Percentiles rank a stretch among this genome's conserved stretches.
Evolutionary conservation across 2,113 vertebrate species (phyloP).

Genomic region (Ramphastos sulfuratus): DNA sequence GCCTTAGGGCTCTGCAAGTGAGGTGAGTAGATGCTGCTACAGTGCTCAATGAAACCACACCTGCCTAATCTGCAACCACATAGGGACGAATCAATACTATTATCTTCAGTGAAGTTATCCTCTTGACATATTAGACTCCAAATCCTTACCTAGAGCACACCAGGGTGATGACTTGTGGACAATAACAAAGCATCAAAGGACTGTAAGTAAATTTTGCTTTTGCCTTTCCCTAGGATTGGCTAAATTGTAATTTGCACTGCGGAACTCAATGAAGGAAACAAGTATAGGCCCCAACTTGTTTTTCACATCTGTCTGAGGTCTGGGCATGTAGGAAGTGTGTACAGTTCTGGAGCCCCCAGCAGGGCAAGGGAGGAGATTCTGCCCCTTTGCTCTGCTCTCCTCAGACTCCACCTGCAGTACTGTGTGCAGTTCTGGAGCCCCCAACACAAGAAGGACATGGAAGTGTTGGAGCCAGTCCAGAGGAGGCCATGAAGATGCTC

Average conservation of each 20-base stretch:
- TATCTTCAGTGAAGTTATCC: slow-evolving; percentile 29
- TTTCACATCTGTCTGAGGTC: not conserved
- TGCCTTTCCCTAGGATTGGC: not conserved
- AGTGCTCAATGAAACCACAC: slow-evolving; percentile 43
- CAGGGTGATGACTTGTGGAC: not conserved
- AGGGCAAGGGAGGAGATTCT: no score
- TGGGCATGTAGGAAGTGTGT: not conserved
- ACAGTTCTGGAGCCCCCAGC: no score
- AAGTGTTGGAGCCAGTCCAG: no score
- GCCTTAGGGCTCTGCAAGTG: slow-evolving; percentile 1
- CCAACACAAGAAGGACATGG: no score
- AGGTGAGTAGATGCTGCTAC: slow-evolving; percentile 26
- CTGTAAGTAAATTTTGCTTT: not conserved
- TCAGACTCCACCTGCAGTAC: no score
- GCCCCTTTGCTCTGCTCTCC: no score
- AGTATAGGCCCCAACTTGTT: not conserved
- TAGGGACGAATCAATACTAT: slow-evolving; percentile 31
- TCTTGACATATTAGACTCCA: slow-evolving; percentile 24
- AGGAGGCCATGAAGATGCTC: no score
- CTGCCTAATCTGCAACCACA: slow-evolving; percentile 37
- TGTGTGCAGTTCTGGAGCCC: no score
- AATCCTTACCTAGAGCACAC: not conserved
- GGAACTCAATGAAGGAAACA: not conserved
- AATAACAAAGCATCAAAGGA: not conserved
- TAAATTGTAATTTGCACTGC: not conserved